Percentiles rank a stretch among this genome's conserved stretches.
Conservation (phyloP, 2,113 vertebrate species). For the Vicugna pacos region DNA sequence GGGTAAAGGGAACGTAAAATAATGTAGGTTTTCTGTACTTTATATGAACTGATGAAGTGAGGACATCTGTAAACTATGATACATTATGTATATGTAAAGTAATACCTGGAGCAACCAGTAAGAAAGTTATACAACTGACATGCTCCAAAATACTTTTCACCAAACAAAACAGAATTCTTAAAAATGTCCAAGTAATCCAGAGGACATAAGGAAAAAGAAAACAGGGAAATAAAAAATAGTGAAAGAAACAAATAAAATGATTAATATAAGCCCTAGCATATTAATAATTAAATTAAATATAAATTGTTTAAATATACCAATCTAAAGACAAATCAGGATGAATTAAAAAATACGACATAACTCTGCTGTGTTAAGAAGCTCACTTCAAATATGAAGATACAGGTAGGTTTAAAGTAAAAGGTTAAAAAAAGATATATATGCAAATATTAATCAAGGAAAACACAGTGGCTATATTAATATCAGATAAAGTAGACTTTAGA, state of each 20-base stretch:
- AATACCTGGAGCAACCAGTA: background rate
- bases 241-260: background rate
- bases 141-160: background rate
- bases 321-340: background rate
- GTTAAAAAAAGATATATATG: background rate
- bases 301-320: background rate
- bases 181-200: background rate
- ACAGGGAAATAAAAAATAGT: background rate
- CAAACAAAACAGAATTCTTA: background rate
- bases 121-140: background rate
- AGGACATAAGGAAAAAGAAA: background rate
- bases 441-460: slow-evolving; percentile 20
- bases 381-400: background rate
- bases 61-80: background rate
- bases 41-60: background rate
- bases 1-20: background rate
- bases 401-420: background rate
- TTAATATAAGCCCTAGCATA: background rate
- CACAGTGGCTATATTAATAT: background rate
- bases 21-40: background rate
- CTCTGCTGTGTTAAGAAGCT: background rate
- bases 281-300: background rate
- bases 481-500: background rate
- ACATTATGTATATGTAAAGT: background rate
- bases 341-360: background rate